These are phyloP conservation scores for Branchipolynoe longqiensis DNA, from an alignment of 2,888 invertebrate species.

Conservation along the genomic window DNA sequence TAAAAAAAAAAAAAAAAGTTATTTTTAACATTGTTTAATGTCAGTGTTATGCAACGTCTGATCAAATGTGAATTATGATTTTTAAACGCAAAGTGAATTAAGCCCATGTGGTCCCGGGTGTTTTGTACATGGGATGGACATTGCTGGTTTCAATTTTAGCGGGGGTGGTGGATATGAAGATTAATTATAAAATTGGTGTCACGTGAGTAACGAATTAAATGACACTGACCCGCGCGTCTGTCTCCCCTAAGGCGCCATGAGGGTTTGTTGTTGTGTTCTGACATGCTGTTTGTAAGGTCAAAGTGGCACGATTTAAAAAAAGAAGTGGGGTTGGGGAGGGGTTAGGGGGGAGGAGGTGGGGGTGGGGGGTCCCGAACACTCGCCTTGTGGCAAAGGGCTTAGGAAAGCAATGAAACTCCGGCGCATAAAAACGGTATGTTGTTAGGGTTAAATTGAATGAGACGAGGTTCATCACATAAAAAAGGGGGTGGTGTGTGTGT, in stretches of 20 bases:
- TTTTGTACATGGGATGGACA: too few species aligned
- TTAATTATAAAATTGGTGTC: too few species aligned
- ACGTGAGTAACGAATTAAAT: conserved; percentile 12
- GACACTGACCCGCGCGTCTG: conserved; percentile 5
- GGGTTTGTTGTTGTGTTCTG: conserved; percentile 53
- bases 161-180: too few species aligned
- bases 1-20: too few species aligned
- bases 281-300: conserved; percentile 37
- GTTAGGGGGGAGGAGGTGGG: not conserved
- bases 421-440: conserved; percentile 32
- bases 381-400: too few species aligned
- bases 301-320: conserved; percentile 30
- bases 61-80: too few species aligned
- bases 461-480: conserved; percentile 35
- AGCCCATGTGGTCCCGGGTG: too few species aligned
- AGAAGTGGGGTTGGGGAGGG: not conserved
- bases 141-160: too few species aligned
- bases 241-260: conserved; percentile 17
- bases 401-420: too few species aligned
- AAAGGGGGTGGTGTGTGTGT: not conserved
- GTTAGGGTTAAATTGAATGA: conserved; percentile 28
- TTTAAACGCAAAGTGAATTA: too few species aligned
- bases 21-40: not conserved
- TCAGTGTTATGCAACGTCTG: not conserved
- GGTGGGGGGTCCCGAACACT: too few species aligned